Conservation (phyloP, 2,888 invertebrate genomes). For the Megalurothrips usitatus region DNA sequence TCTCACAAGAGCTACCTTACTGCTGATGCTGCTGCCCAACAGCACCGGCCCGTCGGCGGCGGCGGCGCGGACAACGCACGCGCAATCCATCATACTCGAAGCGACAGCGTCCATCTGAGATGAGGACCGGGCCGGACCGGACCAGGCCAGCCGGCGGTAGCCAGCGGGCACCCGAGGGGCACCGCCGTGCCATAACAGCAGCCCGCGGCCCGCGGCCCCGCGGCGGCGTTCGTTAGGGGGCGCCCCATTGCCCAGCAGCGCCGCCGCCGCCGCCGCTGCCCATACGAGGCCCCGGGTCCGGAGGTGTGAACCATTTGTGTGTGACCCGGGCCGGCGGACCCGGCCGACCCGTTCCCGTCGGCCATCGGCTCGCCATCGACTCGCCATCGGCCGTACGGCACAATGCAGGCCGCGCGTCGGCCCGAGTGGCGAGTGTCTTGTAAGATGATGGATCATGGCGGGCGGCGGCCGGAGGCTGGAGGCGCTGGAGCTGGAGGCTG, state of each 20-base stretch:
- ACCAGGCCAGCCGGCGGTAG: neutral
- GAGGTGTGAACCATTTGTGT: slow-evolving; percentile 23
- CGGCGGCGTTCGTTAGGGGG: no score
- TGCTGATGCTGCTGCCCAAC: no score
- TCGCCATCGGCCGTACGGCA: neutral
- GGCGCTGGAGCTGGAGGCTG: no score
- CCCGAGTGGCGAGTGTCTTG: neutral
- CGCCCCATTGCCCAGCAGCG: no score
- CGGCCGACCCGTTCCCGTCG: neutral
- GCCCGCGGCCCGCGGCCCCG: no score
- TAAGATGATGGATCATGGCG: slow-evolving; percentile 7
- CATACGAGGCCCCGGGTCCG: neutral
- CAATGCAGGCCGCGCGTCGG: neutral
- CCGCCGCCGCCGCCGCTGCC: no score
- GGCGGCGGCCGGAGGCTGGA: no score
- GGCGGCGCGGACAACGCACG: neutral
- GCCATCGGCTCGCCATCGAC: neutral
- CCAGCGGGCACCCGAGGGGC: no score
- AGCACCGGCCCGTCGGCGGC: no score
- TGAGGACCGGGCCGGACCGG: neutral
- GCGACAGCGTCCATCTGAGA: neutral
- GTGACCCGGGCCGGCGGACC: neutral
- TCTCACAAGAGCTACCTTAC: neutral
- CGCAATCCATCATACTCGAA: neutral
- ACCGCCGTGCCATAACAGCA: no score